Evolutionary conservation across 2,888 invertebrate species (phyloP).

Genomic region (Hemicrepidius hirtus): DNA sequence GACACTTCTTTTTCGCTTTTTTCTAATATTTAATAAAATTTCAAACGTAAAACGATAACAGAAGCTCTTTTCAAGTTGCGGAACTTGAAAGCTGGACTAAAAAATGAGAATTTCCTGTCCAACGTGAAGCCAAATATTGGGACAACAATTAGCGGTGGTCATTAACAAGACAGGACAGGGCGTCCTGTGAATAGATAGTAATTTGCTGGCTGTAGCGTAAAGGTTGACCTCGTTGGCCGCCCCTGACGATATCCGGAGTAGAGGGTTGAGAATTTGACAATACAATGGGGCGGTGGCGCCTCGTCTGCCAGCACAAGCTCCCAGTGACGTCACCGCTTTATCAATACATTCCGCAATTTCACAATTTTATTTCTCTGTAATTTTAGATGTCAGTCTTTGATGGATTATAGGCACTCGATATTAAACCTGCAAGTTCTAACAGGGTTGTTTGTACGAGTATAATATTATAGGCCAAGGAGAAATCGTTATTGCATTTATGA

Average conservation of each 20-base stretch:
- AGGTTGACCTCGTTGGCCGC: slow-evolving; percentile 42
- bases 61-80: neutral
- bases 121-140: slow-evolving; percentile 5
- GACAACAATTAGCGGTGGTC: slow-evolving; percentile 34
- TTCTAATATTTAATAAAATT: slow-evolving; percentile 5
- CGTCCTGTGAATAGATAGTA: slow-evolving; percentile 31
- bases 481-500: too few relatives aligned
- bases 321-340: slow-evolving; percentile 47
- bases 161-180: slow-evolving; percentile 40
- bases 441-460: neutral
- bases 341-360: slow-evolving; percentile 45
- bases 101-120: slow-evolving; percentile 6
- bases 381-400: slow-evolving; percentile 20
- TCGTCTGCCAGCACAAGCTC: slow-evolving; percentile 40
- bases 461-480: slow-evolving; percentile 1
- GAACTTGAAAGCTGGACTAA: neutral
- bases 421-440: slow-evolving; percentile 5
- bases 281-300: slow-evolving; percentile 47
- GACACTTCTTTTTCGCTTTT: neutral
- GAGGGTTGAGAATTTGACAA: slow-evolving; percentile 45
- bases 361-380: slow-evolving; percentile 27
- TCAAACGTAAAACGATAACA: slow-evolving; percentile 1
- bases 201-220: slow-evolving; percentile 35
- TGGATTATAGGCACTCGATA: neutral
- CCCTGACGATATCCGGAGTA: slow-evolving; percentile 39